These are phyloP conservation scores for Gila robusta DNA, from an alignment of 2,797 vertebrate species.

Conservation along the genomic window DNA sequence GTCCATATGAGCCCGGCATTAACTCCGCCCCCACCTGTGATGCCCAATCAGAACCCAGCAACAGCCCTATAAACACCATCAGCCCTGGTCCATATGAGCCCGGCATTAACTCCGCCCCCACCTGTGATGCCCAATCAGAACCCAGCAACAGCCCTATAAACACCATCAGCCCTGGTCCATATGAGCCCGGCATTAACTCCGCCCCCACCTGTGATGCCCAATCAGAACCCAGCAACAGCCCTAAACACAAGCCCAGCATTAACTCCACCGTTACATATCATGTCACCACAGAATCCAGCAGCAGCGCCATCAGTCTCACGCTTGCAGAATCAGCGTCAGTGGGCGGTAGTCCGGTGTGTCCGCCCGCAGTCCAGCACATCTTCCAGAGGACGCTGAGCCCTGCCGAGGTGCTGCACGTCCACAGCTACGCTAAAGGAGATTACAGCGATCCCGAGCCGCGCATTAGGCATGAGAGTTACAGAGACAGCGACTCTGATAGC, in stretches of 20 bases:
- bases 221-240: not conserved
- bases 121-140: too few species aligned
- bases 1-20: not conserved
- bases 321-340: slow-evolving; percentile 21
- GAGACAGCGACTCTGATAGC: slow-evolving; percentile 66
- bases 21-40: not conserved
- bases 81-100: too few species aligned
- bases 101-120: too few species aligned
- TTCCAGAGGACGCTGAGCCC: slow-evolving; percentile 85
- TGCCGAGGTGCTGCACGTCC: slow-evolving; percentile 85
- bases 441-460: slow-evolving; percentile 73
- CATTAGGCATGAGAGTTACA: slow-evolving; percentile 69
- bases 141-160: too few species aligned
- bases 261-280: not conserved
- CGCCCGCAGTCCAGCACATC: slow-evolving; percentile 61
- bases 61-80: not conserved
- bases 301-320: slow-evolving; percentile 68
- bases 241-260: slow-evolving; percentile 1
- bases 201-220: not conserved
- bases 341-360: slow-evolving; percentile 30
- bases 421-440: slow-evolving; percentile 90
- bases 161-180: not conserved
- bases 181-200: not conserved
- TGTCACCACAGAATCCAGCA: slow-evolving; percentile 41
- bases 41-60: not conserved